A percentile compares a stretch with the other conserved stretches of the same genome.
Evolutionary conservation across 2,888 invertebrate species (phyloP).

Genomic region (Cerastis leucographa): DNA sequence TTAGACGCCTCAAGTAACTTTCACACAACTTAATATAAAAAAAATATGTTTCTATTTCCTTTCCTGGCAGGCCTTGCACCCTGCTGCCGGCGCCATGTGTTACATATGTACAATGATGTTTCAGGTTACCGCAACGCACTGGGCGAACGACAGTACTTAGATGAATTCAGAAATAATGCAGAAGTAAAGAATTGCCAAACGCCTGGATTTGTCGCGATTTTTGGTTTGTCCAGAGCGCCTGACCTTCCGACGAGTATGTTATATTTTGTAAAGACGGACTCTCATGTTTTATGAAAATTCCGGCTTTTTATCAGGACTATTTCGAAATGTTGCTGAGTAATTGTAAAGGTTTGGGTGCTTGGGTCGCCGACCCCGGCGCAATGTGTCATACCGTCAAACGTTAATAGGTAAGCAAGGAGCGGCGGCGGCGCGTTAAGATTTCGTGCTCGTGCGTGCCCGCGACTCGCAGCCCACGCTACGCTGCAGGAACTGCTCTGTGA

Average conservation of each 20-base stretch:
- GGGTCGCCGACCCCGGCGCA: conserved; percentile 29
- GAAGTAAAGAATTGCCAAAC: background rate
- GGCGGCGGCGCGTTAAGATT: conserved; percentile 33
- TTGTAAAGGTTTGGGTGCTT: conserved; percentile 27
- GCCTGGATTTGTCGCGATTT: background rate
- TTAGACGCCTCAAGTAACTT: no score
- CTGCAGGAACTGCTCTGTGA: background rate
- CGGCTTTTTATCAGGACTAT: background rate
- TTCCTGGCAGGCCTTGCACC: no score
- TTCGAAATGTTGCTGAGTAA: background rate
- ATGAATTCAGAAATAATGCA: background rate
- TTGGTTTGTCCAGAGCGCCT: background rate
- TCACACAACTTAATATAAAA: no score
- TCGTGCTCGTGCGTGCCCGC: conserved; percentile 4
- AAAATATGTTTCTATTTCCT: no score
- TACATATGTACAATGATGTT: no score
- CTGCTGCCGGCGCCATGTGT: no score
- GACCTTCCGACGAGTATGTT: background rate
- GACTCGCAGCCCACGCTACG: background rate
- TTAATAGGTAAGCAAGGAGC: conserved; percentile 40
- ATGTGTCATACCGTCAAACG: conserved; percentile 32
- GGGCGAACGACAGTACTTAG: background rate
- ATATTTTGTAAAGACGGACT: background rate
- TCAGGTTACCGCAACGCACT: background rate
- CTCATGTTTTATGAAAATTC: background rate